phyloP scores from a whole-genome alignment of 1,140 invertebrate genomes.

The Zaprionus ornatus region DNA sequence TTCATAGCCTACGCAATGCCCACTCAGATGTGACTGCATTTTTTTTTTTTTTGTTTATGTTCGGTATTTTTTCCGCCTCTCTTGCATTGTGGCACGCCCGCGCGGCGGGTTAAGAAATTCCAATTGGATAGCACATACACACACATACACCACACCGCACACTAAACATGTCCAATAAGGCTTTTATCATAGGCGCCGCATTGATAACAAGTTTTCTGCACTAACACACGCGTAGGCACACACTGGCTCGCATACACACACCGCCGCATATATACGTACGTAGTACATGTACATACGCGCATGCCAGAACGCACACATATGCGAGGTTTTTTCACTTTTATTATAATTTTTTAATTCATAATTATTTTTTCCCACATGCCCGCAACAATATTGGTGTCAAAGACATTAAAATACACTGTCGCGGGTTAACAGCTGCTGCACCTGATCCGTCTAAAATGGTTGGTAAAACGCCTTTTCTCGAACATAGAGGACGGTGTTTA shows the following conservation, averaged over 20 bases:
- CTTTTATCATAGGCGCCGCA: constrained; percentile 79
- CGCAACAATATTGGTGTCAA: constrained; percentile 46
- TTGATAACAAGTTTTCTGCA: constrained; percentile 80
- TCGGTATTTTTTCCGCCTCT: constrained; percentile 15
- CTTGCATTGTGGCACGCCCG: constrained; percentile 23
- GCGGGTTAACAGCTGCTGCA: constrained; percentile 58
- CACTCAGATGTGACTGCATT: constrained; percentile 19
- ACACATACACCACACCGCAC: constrained; percentile 7
- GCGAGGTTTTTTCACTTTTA: constrained; percentile 67
- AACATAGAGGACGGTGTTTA: constrained; percentile 60
- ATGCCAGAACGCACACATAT: constrained; percentile 54
- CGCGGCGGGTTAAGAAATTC: constrained; percentile 45
- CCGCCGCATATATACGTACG: constrained; percentile 9
- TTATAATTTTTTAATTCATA: constrained; percentile 57
- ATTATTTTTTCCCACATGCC: constrained; percentile 44
- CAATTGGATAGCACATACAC: constrained; percentile 57
- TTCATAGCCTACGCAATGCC: constrained; percentile 36
- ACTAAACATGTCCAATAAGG: constrained; percentile 75
- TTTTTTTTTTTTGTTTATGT: constrained; percentile 41
- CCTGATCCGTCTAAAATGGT: constrained; percentile 13
- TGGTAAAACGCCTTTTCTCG: constrained; percentile 61
- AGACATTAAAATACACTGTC: constrained; percentile 35
- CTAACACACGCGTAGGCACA: constrained; percentile 47
- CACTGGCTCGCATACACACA: constrained; percentile 49
- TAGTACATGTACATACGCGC: constrained; percentile 55